Evolutionary conservation across 2,888 invertebrate species (phyloP).

Genomic region (Parapristionchus giblindavisi): DNA sequence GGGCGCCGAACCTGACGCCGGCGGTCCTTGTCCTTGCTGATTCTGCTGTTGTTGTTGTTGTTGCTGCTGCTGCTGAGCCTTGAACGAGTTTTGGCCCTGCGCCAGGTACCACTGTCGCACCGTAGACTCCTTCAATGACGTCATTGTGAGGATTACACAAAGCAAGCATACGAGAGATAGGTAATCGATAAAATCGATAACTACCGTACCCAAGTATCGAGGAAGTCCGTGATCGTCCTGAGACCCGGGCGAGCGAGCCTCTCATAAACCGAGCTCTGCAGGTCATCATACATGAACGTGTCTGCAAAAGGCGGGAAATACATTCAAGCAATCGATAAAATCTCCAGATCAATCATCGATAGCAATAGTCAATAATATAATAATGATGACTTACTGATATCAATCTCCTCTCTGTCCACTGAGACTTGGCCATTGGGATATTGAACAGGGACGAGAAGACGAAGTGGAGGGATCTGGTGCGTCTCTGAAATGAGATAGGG

Average conservation of each 20-base stretch:
- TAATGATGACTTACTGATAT: conserved; percentile 51
- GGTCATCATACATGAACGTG: conserved; percentile 65
- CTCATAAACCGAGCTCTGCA: conserved; percentile 65
- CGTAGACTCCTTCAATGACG: conserved; percentile 42
- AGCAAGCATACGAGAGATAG: neutral
- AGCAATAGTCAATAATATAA: conserved; percentile 19
- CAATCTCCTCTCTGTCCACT: conserved; percentile 59
- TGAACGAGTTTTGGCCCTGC: no score
- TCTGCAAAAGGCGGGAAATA: conserved; percentile 44
- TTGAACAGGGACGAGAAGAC: conserved; percentile 58
- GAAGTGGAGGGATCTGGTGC: conserved; percentile 59
- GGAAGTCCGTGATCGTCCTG: conserved; percentile 59
- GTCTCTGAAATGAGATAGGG: conserved; percentile 46
- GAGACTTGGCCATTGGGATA: conserved; percentile 59
- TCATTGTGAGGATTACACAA: neutral
- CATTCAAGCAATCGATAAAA: neutral
- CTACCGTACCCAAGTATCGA: conserved; percentile 62
- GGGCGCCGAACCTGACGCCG: no score
- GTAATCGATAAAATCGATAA: neutral
- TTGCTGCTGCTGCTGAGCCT: no score
- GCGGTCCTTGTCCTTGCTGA: no score
- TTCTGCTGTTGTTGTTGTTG: no score
- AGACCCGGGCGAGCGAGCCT: conserved; percentile 55
- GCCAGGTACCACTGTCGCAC: conserved; percentile 43
- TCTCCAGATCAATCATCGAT: neutral